Base-by-base conservation (phyloP, 2,113 vertebrate genomes). In the Cyprinodon variegatus region DNA sequence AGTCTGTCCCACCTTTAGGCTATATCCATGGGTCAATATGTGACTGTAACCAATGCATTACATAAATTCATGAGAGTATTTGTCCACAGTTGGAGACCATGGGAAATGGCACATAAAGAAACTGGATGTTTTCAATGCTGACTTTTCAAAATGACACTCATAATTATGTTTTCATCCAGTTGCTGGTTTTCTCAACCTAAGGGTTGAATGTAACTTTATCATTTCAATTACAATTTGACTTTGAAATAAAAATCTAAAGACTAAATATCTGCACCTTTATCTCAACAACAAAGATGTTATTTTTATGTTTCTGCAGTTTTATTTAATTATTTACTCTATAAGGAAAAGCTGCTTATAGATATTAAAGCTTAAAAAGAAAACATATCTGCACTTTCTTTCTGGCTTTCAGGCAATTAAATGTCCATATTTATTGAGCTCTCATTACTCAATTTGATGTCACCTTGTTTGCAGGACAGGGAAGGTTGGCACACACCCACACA, bases 331-430 rank as follows among this genome's bases (percentile, higher is more conserved):
- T 12, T 15, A 66, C 1, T 15, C 66, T 64, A 77, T 74, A 75
- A 62, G 29, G 22, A 63, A 6, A 61, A 40, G 6, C 13, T 37
- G 37, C 40, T 7, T 60, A 65, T 29, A 48, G 3, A 48, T 50
- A 59, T 74, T 17, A 50, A 29, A 78, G 65, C 48, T 78, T 40
- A 70, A 77, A 70, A 65, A 64, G 38, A 60, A 84, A 72, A 78
- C 78, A 70, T 46, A 59, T 78, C 22, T 61, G 61, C 66, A 82
- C 41, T 63, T 59, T 78, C 22, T 76, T 50, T 65, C 41, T 80
- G 63, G 74, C 81, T 67, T 77, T 69, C 61, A 81, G 77, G 70
- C 70, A 68, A 76, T 81, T 76, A 74, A 50, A 77, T 65, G n/a
- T 57, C 65, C 41, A 50, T 65, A 73, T 68, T 63, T 46, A 72